Percentiles rank a stretch among this genome's conserved stretches.
These are phyloP conservation scores for Hofmannophila pseudospretella DNA, from an alignment of 2,888 invertebrate genomes.

Conservation along the genomic window DNA sequence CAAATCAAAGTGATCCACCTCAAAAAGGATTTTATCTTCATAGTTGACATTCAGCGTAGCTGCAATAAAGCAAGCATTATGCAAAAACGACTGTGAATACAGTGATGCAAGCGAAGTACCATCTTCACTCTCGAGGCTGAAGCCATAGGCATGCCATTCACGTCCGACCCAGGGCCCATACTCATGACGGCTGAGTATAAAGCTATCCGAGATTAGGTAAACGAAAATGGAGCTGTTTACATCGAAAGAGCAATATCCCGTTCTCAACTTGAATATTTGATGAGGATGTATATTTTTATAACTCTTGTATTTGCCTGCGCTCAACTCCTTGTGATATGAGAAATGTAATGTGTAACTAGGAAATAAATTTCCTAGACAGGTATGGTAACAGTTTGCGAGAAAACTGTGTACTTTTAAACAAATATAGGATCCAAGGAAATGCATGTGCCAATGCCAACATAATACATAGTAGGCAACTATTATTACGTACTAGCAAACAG, in stretches of 20 bases:
- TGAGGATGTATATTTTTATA: conserved; percentile 12
- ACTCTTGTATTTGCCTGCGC: no score
- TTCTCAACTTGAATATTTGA: conserved; percentile 37
- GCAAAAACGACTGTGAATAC: conserved; percentile 56
- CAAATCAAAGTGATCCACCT: not conserved
- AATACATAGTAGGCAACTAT: no score
- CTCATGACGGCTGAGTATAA: conserved; percentile 14
- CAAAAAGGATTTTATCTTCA: conserved; percentile 37
- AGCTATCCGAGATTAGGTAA: conserved; percentile 50
- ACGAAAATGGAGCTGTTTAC: conserved; percentile 53
- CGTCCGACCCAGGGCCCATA: conserved; percentile 34
- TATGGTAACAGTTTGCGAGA: no score
- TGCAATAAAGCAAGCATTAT: conserved; percentile 57
- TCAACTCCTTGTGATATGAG: no score
- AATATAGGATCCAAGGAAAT: no score
- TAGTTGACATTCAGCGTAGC: conserved; percentile 56
- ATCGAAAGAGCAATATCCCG: conserved; percentile 34
- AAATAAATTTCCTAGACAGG: no score
- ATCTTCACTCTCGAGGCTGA: conserved; percentile 37
- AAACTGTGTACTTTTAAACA: no score
- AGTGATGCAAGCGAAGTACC: conserved; percentile 30
- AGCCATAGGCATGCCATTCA: conserved; percentile 38
- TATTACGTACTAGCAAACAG: no score
- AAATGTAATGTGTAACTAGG: no score
- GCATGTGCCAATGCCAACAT: no score